These are phyloP conservation scores for Leptopilina syphax DNA, from an alignment of 2,888 invertebrate genomes.

Conservation along the genomic window DNA sequence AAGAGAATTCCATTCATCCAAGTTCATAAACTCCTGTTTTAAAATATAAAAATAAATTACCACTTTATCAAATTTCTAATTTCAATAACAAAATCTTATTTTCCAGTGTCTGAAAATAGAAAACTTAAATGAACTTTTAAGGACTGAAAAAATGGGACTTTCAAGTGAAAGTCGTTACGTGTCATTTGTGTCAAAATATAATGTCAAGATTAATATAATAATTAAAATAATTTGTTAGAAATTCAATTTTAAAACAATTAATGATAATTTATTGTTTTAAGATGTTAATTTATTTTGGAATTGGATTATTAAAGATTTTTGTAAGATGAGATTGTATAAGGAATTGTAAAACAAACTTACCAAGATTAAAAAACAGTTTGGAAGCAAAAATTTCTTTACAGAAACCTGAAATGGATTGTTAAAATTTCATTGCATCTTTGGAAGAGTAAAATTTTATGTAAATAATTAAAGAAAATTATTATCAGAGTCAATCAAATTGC, in stretches of 20 bases:
- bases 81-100: too few relatives aligned
- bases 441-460: neutral
- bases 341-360: slow-evolving; percentile 10
- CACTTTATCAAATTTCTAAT: too few relatives aligned
- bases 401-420: slow-evolving; percentile 7
- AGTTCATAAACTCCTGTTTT: slow-evolving; percentile 16
- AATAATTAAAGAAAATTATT: slow-evolving; percentile 26
- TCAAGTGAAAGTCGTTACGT: slow-evolving; percentile 8
- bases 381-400: slow-evolving; percentile 13
- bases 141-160: slow-evolving; percentile 8
- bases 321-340: neutral
- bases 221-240: neutral
- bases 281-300: neutral
- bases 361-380: slow-evolving; percentile 11
- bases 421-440: slow-evolving; percentile 18
- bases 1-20: slow-evolving; percentile 54
- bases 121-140: neutral
- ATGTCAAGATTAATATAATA: neutral
- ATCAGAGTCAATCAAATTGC: slow-evolving; percentile 11
- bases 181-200: neutral
- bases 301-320: neutral
- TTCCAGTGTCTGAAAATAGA: neutral
- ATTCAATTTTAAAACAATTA: neutral
- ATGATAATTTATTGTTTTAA: neutral
- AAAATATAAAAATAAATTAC: too few relatives aligned